A percentile compares a stretch with the other conserved stretches of the same genome.
These are phyloP conservation scores for Pomacea maculata DNA, from an alignment of 1,140 invertebrate species.

Conservation along the genomic window DNA sequence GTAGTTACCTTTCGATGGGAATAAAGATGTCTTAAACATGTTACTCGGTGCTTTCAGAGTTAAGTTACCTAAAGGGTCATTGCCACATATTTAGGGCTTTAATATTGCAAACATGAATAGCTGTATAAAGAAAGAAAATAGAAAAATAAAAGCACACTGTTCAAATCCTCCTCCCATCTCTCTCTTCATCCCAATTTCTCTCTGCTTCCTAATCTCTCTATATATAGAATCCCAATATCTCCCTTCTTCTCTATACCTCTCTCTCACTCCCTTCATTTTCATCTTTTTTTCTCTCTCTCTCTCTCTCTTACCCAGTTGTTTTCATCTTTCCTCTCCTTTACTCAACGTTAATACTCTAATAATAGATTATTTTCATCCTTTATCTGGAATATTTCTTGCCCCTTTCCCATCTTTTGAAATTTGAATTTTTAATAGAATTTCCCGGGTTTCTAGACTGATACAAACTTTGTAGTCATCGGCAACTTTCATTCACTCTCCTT, in stretches of 20 bases:
- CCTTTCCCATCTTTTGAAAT: too few relatives aligned
- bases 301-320: too few relatives aligned
- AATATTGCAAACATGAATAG: too few relatives aligned
- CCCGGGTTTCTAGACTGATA: too few relatives aligned
- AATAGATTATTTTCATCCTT: not conserved
- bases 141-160: not conserved
- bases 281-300: too few relatives aligned
- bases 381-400: not conserved
- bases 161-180: not conserved
- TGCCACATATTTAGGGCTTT: too few relatives aligned
- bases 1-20: conserved; percentile 22
- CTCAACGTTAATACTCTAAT: not conserved
- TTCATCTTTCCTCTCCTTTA: not conserved
- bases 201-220: not conserved
- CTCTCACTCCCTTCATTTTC: too few relatives aligned
- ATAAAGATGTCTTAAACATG: not conserved
- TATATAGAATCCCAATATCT: not conserved
- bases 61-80: too few relatives aligned
- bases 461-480: too few relatives aligned
- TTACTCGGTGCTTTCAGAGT: not conserved
- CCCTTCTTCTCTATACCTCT: not conserved
- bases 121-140: too few relatives aligned
- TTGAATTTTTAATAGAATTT: too few relatives aligned
- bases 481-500: too few relatives aligned
- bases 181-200: not conserved